phyloP scores from a whole-genome alignment of 2,888 invertebrate genomes.

The Salticus scenicus region DNA sequence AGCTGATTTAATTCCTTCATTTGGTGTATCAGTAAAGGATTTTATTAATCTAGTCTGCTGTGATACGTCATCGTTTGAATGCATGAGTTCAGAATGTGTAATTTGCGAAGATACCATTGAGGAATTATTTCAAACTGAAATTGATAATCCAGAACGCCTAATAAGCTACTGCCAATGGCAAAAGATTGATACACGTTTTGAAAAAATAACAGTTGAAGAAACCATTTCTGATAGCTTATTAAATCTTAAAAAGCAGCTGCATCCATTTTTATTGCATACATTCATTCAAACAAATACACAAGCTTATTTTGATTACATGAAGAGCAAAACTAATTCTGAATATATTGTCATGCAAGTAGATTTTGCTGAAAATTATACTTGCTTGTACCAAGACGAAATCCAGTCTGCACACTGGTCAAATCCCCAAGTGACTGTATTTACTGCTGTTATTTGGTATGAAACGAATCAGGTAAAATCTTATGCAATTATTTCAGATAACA shows the following conservation, averaged over 20 bases:
- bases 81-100: neutral
- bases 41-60: neutral
- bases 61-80: neutral
- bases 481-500: conserved; percentile 2
- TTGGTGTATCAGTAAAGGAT: neutral
- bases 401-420: conserved; percentile 12
- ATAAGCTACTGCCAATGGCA: neutral
- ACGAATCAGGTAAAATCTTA: neutral
- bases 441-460: conserved; percentile 12
- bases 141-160: neutral
- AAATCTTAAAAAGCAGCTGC: too few relatives aligned
- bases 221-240: neutral
- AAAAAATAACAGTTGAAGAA: neutral
- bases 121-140: neutral
- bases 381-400: conserved; percentile 10
- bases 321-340: neutral
- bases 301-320: neutral
- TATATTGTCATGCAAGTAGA: neutral
- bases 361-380: conserved; percentile 22
- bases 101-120: neutral
- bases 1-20: neutral
- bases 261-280: too few relatives aligned
- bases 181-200: neutral
- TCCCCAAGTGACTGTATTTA: neutral
- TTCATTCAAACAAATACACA: too few relatives aligned